Base-by-base conservation (phyloP, 2,797 vertebrate species). In the Hipposideros larvatus region DNA sequence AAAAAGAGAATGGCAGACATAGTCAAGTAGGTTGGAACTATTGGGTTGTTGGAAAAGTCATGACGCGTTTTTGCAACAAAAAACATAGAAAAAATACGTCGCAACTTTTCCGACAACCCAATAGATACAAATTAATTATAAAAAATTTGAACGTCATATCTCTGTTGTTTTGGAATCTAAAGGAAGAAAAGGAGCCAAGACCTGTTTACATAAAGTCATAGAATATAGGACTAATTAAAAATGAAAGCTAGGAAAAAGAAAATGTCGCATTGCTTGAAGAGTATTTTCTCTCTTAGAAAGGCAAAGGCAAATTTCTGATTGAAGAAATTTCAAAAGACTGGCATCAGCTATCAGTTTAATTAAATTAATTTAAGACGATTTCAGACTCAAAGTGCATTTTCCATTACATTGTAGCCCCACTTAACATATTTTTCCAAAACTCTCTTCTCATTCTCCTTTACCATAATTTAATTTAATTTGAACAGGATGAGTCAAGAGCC, bases 301-400 rank as follows among this genome's bases (percentile, higher is more conserved):
- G 46, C 10, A 77, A 77, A 65, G 31, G 55, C 13, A 73, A 78
- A 77, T 51, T 91, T 71, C 61, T 66, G 26, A 93, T 13, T 57
- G 11, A 46, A 77, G 10, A 34, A 31, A 51, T 65, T 48, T 28
- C 70, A 31, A 77, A 90, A 90, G 22, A 43, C 8, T 73, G 14
- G 18, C 51, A 18, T 93, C 37, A 51, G 22, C 11, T 73, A 37
- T 70, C 34, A 93, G n/a, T 34, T 91, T 65, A 71, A 65, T 93
- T 73, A 93, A 87, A 51, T 78, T 73, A 31, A 73, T 87, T 87
- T 78, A 63, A 59, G 46, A 80, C 82, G 80, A 66, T 74, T 7
- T 11, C 9, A 73, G 26, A 84, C 5, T 6, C 31, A 78, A 41
- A 48, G 24, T 48, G 31, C 11, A 24, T 41, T 73, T 88, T 22